phyloP scores from a whole-genome alignment of 2,113 vertebrate species.

The Dasyurus viverrinus region DNA sequence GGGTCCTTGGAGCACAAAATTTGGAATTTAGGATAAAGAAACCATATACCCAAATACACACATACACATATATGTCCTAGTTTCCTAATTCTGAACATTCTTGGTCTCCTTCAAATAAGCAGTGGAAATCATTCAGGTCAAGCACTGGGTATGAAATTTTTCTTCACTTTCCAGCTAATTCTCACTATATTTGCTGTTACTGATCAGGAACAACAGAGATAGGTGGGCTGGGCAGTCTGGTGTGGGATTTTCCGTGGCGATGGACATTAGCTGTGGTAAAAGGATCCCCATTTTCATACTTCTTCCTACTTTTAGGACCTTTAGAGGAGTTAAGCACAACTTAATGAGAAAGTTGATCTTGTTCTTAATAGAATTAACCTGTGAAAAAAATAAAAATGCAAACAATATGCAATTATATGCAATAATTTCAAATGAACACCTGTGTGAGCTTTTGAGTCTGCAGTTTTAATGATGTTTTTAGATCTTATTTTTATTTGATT shows the following conservation, averaged over 20 bases:
- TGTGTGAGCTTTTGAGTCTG: background rate
- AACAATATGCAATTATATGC: background rate
- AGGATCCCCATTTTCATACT: constrained; percentile 8
- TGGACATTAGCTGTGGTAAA: constrained; percentile 85
- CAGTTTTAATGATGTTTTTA: background rate
- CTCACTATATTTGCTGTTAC: constrained; percentile 86
- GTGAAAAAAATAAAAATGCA: constrained; percentile 9
- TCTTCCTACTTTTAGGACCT: background rate
- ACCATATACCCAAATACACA: too few species aligned
- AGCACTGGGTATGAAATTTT: constrained; percentile 85
- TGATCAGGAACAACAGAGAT: constrained; percentile 74
- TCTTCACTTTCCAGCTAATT: constrained; percentile 90
- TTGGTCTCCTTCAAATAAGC: constrained; percentile 80
- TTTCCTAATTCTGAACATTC: background rate
- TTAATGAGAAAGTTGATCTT: background rate
- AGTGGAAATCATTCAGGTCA: constrained; percentile 82
- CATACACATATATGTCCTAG: background rate
- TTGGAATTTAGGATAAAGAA: too few species aligned
- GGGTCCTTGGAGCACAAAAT: background rate
- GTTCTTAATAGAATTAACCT: background rate
- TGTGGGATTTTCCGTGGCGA: constrained; percentile 86
- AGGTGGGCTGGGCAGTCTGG: constrained; percentile 82
- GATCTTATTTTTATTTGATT: background rate
- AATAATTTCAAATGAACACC: background rate
- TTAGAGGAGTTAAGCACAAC: background rate